These are phyloP conservation scores for Clytia hemisphaerica DNA, from an alignment of 30 jellyfish, hydroid and myxozoan species.

Conservation along the genomic window DNA sequence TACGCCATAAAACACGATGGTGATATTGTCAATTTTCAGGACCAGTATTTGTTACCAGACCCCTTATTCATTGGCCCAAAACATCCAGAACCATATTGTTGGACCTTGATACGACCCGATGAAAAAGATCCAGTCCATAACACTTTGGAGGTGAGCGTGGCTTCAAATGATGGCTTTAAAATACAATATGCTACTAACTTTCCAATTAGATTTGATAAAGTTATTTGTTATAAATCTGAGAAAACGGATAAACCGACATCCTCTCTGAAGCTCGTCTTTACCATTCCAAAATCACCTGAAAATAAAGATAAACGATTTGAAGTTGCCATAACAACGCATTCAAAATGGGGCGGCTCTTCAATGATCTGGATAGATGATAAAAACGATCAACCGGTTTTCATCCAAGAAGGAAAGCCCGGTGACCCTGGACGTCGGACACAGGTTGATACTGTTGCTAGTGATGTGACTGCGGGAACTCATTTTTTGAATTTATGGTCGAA, in stretches of 20 bases:
- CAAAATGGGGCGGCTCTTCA: conserved; percentile 95
- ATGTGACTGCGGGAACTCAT: conserved; percentile 82
- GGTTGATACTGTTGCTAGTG: conserved; percentile 71
- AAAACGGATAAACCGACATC: conserved; percentile 59
- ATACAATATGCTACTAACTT: conserved; percentile 93
- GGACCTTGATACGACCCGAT: conserved; percentile 94
- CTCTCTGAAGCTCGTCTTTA: conserved; percentile 53
- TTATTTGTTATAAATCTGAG: conserved; percentile 95
- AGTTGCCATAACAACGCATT: conserved; percentile 85
- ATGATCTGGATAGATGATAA: conserved; percentile 85
- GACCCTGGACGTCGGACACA: conserved; percentile 97
- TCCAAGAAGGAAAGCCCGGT: conserved; percentile 80
- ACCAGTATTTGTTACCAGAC: conserved; percentile 56
- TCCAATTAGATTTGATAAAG: conserved; percentile 91
- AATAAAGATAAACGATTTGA: conserved; percentile 35
- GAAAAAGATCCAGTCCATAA: conserved; percentile 55
- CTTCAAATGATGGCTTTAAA: conserved; percentile 66
- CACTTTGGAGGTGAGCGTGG: conserved; percentile 58
- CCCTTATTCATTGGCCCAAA: conserved; percentile 91
- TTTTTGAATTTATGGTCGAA: conserved; percentile 53
- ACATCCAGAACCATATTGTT: conserved; percentile 88
- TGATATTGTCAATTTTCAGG: conserved; percentile 47
- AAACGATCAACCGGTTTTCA: conserved; percentile 46
- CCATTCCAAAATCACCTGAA: conserved; percentile 45
- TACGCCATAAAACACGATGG: conserved; percentile 86